A percentile compares a stretch with the other conserved stretches of the same genome.
These are phyloP conservation scores for Sprattus sprattus DNA, from an alignment of 2,113 vertebrate species.

Conservation along the genomic window DNA sequence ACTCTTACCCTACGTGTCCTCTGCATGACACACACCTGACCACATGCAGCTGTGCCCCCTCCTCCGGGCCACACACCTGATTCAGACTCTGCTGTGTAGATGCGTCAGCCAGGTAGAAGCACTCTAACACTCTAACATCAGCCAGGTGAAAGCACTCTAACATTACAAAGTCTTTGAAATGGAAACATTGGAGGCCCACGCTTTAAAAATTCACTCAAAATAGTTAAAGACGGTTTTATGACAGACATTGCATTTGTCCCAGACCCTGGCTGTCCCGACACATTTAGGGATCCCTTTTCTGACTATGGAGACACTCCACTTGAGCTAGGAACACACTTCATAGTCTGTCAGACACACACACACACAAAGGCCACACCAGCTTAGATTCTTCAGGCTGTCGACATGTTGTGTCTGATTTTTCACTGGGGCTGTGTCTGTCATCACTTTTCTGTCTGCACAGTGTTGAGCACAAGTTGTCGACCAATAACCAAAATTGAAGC, in stretches of 20 bases:
- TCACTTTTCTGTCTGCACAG: slow-evolving; percentile 9
- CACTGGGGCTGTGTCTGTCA: neutral
- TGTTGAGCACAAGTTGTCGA: slow-evolving; percentile 23
- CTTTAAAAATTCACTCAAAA: neutral
- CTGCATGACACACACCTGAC: neutral
- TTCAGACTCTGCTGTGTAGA: too few relatives aligned
- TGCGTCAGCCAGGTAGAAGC: too few relatives aligned
- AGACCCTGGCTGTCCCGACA: neutral
- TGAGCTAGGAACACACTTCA: too few relatives aligned
- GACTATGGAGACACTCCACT: too few relatives aligned
- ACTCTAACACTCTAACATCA: too few relatives aligned
- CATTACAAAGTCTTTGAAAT: neutral
- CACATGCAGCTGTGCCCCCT: too few relatives aligned
- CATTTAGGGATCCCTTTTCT: neutral
- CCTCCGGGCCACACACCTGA: neutral
- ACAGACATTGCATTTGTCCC: neutral
- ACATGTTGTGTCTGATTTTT: neutral
- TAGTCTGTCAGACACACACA: neutral
- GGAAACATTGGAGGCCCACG: neutral
- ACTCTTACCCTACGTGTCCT: neutral
- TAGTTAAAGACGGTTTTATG: neutral
- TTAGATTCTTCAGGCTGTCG: neutral
- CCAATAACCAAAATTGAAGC: slow-evolving; percentile 57
- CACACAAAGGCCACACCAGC: neutral
- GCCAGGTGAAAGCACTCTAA: neutral